Evolutionary conservation across 2,888 invertebrate genomes (phyloP).

Genomic region (Pammene aurita): DNA sequence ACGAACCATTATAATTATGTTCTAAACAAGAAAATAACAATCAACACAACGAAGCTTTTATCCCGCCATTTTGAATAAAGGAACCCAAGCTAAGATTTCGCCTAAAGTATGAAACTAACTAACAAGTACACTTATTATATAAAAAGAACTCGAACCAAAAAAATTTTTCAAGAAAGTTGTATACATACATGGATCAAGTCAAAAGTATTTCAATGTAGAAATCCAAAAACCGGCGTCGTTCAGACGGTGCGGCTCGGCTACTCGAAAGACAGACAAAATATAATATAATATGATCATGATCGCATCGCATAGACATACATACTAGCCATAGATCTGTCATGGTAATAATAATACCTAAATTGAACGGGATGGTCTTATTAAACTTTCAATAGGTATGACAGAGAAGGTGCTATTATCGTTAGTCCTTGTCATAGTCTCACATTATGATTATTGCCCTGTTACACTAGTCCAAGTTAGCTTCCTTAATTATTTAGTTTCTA

Average conservation of each 20-base stretch:
- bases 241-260: conserved; percentile 6
- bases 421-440: no score
- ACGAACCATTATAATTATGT: not conserved
- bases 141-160: not conserved
- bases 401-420: no score
- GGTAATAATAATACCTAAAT: no score
- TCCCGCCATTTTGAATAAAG: conserved; percentile 60
- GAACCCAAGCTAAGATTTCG: conserved; percentile 18
- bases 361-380: no score
- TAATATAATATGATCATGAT: no score
- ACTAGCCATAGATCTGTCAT: no score
- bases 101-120: not conserved
- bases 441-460: no score
- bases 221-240: conserved; percentile 32
- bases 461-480: no score
- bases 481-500: no score
- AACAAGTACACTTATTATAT: not conserved
- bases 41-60: conserved; percentile 44
- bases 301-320: no score
- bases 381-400: no score
- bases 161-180: not conserved
- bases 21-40: conserved; percentile 28
- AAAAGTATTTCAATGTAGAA: conserved; percentile 6
- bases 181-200: conserved; percentile 20
- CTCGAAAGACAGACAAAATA: conserved; percentile 26